Base-by-base conservation (phyloP, 1,140 invertebrate genomes). In the Forficula auricularia region DNA sequence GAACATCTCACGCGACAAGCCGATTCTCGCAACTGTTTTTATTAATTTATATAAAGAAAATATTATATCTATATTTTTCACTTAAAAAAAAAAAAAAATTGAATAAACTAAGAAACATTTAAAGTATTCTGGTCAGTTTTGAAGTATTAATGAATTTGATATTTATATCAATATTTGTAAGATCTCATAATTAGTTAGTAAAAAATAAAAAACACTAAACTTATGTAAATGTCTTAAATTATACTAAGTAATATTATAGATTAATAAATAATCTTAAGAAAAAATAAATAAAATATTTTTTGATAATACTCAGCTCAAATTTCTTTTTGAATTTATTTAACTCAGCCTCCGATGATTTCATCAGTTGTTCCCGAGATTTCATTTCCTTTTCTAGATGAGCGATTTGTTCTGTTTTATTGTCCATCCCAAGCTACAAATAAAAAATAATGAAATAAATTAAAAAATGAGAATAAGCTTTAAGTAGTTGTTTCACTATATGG, bases 371-470 rank as follows among this genome's bases (percentile, higher is more conserved):
- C 45, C 68, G 67, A 12, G 60, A 55, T 48, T 64, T 58, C 10
- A 72, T 16, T 51, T 73, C 71, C 43, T 68, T 63, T 54, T 75
- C 70, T 33, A 74, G 49, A 22, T 59, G 53, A 43, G 60, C 64
- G 18, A 69, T 63, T 52, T 55, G 65, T 53, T 72, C 70, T 9
- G 66, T 66, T 48, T 70, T 75, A 30, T 68, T 62, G 47, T 75
- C 71, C 43, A 74, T 51, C 40, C 68, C 67, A 55, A 74, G 64
- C 63, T 64, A 22, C 44, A 57, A 54, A 22, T 12, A 43, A 38
- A 43, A n/a, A n/a, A n/a, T n/a, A n/a, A n/a, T n/a, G n/a, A n/a
- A n/a, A n/a, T n/a, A n/a, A n/a, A n/a, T n/a, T n/a, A n/a, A n/a
- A n/a, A n/a, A n/a, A n/a, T n/a, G n/a, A n/a, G n/a, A n/a, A n/a